Conservation (phyloP, 2,888 invertebrate species). For the Callyntrura sp. region DNA sequence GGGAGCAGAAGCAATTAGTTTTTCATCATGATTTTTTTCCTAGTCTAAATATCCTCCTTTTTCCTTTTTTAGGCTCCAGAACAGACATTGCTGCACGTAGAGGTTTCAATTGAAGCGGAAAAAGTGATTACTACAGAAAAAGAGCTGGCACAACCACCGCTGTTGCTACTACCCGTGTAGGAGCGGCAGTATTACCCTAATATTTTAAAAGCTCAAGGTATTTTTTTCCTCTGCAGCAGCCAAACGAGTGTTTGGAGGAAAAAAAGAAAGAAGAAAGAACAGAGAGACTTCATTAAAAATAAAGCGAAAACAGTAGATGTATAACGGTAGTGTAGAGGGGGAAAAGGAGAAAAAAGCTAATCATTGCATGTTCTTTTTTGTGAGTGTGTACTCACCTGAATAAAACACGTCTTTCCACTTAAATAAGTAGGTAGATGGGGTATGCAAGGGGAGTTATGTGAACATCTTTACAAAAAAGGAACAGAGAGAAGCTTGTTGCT, state of each 20-base stretch:
- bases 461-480: not conserved
- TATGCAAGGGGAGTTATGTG: constrained; percentile 13
- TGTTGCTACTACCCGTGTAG: not conserved
- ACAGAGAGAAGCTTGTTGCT: constrained; percentile 14
- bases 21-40: not conserved
- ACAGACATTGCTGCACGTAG: not conserved
- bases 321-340: not conserved
- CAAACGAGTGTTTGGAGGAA: not conserved
- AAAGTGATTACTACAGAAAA: constrained; percentile 23
- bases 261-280: not conserved
- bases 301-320: not conserved
- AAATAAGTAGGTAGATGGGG: constrained; percentile 43
- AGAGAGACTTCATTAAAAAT: constrained; percentile 29
- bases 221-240: constrained; percentile 13
- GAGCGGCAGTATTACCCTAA: not conserved
- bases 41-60: not conserved
- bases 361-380: constrained; percentile 46
- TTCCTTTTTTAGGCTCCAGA: not conserved
- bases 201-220: constrained; percentile 15
- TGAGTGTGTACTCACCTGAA: constrained; percentile 50
- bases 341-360: constrained; percentile 35
- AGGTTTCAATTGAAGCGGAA: constrained; percentile 38
- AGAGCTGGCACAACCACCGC: not conserved
- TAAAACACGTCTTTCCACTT: constrained; percentile 48
- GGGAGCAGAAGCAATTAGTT: constrained; percentile 39